Conservation (phyloP, 2,888 invertebrate genomes). For the Arctia plantaginis region DNA sequence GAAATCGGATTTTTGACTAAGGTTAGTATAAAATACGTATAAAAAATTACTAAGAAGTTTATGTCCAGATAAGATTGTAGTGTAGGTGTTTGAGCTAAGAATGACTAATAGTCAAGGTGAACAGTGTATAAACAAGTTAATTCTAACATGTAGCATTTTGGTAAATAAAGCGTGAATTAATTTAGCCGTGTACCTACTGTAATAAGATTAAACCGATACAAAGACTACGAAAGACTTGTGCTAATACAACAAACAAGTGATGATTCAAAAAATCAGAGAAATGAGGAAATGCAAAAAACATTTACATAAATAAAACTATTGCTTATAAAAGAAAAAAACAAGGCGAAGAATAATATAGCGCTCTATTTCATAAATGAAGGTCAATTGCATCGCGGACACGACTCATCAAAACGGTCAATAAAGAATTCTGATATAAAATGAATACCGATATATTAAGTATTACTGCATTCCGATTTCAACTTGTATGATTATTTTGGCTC, state of each 20-base stretch:
- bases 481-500: slow-evolving; percentile 80
- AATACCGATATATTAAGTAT: slow-evolving; percentile 55
- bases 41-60: slow-evolving; percentile 27
- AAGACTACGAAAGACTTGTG: slow-evolving; percentile 22
- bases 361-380: slow-evolving; percentile 66
- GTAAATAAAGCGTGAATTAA: slow-evolving; percentile 46
- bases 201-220: slow-evolving; percentile 42
- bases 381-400: slow-evolving; percentile 63
- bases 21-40: slow-evolving; percentile 59
- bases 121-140: slow-evolving; percentile 37
- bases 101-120: slow-evolving; percentile 63
- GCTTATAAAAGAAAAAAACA: slow-evolving; percentile 30
- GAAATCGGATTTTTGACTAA: slow-evolving; percentile 62
- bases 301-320: slow-evolving; percentile 17
- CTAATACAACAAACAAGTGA: slow-evolving; percentile 46
- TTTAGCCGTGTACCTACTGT: slow-evolving; percentile 31
- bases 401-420: slow-evolving; percentile 66
- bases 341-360: slow-evolving; percentile 52
- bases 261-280: slow-evolving; percentile 51
- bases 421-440: slow-evolving; percentile 68
- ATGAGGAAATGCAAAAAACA: slow-evolving; percentile 43
- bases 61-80: slow-evolving; percentile 51
- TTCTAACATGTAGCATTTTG: slow-evolving; percentile 49
- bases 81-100: slow-evolving; percentile 47
- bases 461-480: slow-evolving; percentile 64